These are phyloP conservation scores for Carlito syrichta DNA, from an alignment of 2,113 vertebrate species.

Conservation along the genomic window DNA sequence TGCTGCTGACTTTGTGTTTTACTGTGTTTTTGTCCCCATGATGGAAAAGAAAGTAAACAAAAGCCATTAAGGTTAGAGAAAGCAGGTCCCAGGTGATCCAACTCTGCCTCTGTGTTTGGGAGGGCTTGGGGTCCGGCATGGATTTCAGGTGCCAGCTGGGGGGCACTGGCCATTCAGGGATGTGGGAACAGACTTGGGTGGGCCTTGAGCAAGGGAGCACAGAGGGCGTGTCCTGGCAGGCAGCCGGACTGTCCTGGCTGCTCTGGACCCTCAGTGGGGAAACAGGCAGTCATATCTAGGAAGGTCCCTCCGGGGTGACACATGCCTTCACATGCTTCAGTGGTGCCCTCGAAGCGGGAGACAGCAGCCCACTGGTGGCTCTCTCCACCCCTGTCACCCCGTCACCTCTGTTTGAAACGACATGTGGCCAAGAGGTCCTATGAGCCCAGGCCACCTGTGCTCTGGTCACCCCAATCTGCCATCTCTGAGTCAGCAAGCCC, in stretches of 20 bases:
- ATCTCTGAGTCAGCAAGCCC: neutral
- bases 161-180: neutral
- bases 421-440: neutral
- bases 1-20: neutral
- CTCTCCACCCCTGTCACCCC: too few relatives aligned
- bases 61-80: neutral
- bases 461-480: too few relatives aligned
- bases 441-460: neutral
- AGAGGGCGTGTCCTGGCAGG: fast-evolving
- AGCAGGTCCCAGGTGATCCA: neutral
- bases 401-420: neutral
- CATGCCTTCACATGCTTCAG: fast-evolving
- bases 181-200: neutral
- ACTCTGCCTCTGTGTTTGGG: neutral
- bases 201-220: too few relatives aligned
- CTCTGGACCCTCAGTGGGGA: fast-evolving
- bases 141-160: neutral
- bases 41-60: neutral
- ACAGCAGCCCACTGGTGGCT: neutral
- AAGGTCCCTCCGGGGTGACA: neutral
- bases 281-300: fast-evolving
- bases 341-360: neutral
- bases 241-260: neutral
- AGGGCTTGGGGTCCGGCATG: neutral
- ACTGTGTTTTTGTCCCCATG: neutral